Conservation (phyloP, 2,888 invertebrate species). For the Ophion ellenae region DNA sequence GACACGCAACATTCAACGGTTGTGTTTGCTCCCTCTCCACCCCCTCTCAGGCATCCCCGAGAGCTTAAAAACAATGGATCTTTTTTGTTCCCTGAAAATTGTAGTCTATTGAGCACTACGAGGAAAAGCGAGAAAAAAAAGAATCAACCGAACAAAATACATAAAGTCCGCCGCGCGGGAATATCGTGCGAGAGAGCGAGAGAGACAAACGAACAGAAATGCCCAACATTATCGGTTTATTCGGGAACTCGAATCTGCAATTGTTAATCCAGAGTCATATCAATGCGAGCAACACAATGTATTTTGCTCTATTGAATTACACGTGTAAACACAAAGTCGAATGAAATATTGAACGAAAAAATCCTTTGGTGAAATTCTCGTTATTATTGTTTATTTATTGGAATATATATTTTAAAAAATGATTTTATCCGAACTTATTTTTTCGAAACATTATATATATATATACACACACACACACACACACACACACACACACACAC, state of each 20-base stretch:
- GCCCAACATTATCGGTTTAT: background rate
- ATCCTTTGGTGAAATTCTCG: background rate
- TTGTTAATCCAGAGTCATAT: too few species aligned
- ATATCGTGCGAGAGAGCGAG: background rate
- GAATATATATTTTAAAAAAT: background rate
- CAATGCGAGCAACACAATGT: too few species aligned
- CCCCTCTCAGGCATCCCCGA: background rate
- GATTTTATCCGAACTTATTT: background rate
- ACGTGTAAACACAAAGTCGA: background rate
- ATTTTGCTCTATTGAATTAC: too few species aligned
- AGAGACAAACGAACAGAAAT: background rate
- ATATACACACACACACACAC: too few species aligned
- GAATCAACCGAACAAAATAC: background rate
- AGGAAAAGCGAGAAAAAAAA: background rate
- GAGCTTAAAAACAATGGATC: background rate
- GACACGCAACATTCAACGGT: background rate
- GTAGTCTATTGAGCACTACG: background rate
- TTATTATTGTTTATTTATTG: background rate
- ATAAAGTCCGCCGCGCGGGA: background rate
- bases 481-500: too few species aligned
- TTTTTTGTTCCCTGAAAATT: background rate
- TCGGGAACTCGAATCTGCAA: too few species aligned
- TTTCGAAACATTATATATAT: background rate
- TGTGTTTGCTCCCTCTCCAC: background rate
- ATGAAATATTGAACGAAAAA: background rate